Base-by-base conservation (phyloP, 1,140 invertebrate genomes). In the Hypsibius dujardini region DNA sequence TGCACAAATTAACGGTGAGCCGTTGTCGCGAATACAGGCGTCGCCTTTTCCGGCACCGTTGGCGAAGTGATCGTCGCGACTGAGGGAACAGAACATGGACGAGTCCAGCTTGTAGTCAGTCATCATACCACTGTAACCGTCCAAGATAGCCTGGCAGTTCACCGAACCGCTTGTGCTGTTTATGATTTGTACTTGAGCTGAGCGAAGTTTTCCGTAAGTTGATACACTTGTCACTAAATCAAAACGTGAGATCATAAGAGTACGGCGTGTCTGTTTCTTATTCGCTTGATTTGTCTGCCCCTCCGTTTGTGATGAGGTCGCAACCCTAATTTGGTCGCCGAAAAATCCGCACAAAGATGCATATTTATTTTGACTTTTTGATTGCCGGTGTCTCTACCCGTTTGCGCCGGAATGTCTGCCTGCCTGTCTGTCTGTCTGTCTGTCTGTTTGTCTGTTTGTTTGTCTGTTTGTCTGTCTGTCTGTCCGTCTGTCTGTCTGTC, bases 41-140 rank as follows among this genome's bases (percentile, higher is more conserved):
- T 67, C 62, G 62, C 62, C 62, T 42, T 14, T 42, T 3, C 62
- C 62, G 3, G 3, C 7, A 14, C 7, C 42, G 62, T 14, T 42
- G 62, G 7, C 42, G 62, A 14, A 14, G 42, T 67, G 3, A 3
- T 14, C 3, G 62, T 67, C 62, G 7, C 62, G 62, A 42, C 62
- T 67, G 7, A 67, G 7, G 3, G 62, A 14, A 42, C 62, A 67
- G 42, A 67, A 67, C 62, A 67, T 67, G 12, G 62, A 14, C 7
- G 62, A 42, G 45, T 67, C 62, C 62, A 67, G 62, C 42, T 67
- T 67, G 45, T 67, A 67, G 42, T 67, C 62, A 67, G 45, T 42
- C 12, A 42, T 12, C 42, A 42, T 67, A 14, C 62, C 62, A 42
- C 62, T 67, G 42, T 67, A 67, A 7, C 45, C 42, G 45, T 67